Percentiles rank a stretch among this genome's conserved stretches.
phyloP scores from a whole-genome alignment of 2,797 vertebrate species.

The Vultur gryphus region DNA sequence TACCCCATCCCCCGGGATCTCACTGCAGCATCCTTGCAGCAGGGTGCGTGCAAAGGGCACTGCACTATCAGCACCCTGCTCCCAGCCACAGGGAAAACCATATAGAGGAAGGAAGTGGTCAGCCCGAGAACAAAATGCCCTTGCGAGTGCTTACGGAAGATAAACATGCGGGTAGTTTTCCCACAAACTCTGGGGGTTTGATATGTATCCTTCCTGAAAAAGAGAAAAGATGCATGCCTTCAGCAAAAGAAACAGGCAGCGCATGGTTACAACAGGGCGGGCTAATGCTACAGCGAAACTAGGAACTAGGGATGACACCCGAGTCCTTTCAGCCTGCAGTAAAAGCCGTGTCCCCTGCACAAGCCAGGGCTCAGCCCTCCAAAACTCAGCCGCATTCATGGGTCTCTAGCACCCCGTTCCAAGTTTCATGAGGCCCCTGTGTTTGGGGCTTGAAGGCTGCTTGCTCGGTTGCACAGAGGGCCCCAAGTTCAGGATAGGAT shows the following conservation, averaged over 20 bases:
- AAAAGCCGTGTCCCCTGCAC: accelerated
- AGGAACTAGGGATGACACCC: background rate
- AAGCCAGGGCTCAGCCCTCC: background rate
- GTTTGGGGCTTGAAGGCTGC: background rate
- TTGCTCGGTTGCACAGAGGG: background rate
- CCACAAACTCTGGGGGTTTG: slow-evolving; percentile 93
- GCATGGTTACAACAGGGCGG: accelerated
- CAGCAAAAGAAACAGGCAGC: background rate
- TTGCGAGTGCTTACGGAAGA: slow-evolving; percentile 84
- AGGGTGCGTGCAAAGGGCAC: background rate
- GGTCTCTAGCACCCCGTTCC: background rate
- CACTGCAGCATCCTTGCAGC: background rate
- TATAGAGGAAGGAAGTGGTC: slow-evolving; percentile 26
- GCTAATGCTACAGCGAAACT: accelerated
- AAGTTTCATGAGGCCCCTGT: background rate
- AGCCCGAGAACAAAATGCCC: background rate
- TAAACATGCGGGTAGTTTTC: slow-evolving; percentile 95
- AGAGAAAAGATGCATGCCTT: background rate
- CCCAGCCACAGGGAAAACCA: background rate
- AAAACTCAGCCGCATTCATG: background rate
- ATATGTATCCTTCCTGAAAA: slow-evolving; percentile 90
- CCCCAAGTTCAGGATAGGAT: background rate
- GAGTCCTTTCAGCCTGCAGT: accelerated
- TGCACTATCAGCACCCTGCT: background rate
- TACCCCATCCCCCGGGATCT: accelerated